Conservation (phyloP, 2,888 invertebrate species). For the Ligdia adustata region DNA sequence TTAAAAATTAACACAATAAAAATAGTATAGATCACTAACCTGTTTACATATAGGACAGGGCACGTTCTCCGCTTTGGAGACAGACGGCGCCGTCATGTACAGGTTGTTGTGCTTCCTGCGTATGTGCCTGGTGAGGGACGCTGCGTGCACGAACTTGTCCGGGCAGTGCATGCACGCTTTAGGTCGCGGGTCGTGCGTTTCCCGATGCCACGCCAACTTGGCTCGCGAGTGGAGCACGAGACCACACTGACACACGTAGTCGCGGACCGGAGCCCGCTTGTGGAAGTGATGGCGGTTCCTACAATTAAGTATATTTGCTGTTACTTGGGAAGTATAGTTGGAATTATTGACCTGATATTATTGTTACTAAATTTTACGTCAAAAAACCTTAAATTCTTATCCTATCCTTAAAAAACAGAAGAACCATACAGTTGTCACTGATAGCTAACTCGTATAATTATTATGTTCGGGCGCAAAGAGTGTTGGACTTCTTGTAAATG, state of each 20-base stretch:
- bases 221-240: constrained; percentile 92
- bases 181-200: constrained; percentile 92
- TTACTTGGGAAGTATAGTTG: too few species aligned
- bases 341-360: too few species aligned
- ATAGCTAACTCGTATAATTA: too few species aligned
- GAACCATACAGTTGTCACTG: too few species aligned
- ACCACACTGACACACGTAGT: constrained; percentile 91
- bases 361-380: too few species aligned
- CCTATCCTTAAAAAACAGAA: too few species aligned
- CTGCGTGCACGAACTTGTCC: constrained; percentile 93
- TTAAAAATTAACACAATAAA: too few species aligned
- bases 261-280: constrained; percentile 86
- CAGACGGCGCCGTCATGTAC: constrained; percentile 85
- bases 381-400: too few species aligned
- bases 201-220: constrained; percentile 93
- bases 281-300: constrained; percentile 89
- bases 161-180: constrained; percentile 93
- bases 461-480: too few species aligned
- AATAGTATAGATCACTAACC: constrained; percentile 47
- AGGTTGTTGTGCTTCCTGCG: constrained; percentile 91
- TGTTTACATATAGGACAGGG: constrained; percentile 91
- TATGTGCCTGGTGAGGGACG: constrained; percentile 93
- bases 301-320: too few species aligned
- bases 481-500: too few species aligned
- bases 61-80: constrained; percentile 87